phyloP scores from a whole-genome alignment of 2,113 vertebrate species.

The Tragelaphus scriptus region DNA sequence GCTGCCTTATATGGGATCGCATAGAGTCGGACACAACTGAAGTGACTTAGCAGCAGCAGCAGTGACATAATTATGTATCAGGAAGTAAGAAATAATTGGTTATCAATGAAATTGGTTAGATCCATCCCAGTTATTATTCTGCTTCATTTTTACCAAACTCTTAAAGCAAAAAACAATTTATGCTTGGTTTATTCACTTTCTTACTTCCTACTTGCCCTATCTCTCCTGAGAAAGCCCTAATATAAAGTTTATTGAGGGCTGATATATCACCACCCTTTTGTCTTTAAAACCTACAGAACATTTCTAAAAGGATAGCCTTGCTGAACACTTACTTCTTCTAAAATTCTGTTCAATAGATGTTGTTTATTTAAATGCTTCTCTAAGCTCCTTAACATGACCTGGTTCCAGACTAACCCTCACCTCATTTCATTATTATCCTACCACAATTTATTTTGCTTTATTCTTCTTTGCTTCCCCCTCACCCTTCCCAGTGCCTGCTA shows the following conservation, averaged over 20 bases:
- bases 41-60: too few relatives aligned
- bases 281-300: neutral
- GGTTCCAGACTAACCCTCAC: neutral
- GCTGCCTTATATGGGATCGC: too few relatives aligned
- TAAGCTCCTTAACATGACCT: neutral
- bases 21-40: too few relatives aligned
- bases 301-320: neutral
- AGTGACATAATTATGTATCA: neutral
- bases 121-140: neutral
- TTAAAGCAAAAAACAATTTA: neutral
- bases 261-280: neutral
- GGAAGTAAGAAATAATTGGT: neutral
- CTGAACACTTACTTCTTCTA: neutral
- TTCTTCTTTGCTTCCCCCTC: neutral
- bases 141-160: neutral
- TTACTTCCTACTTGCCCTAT: neutral
- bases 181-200: neutral
- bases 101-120: neutral
- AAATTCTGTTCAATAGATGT: neutral
- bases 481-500: accelerated
- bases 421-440: neutral
- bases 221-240: neutral
- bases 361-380: neutral
- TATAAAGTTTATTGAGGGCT: neutral
- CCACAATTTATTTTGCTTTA: neutral